Base-by-base conservation (phyloP, 1,140 invertebrate genomes). In the Archegozetes longisetosus region DNA sequence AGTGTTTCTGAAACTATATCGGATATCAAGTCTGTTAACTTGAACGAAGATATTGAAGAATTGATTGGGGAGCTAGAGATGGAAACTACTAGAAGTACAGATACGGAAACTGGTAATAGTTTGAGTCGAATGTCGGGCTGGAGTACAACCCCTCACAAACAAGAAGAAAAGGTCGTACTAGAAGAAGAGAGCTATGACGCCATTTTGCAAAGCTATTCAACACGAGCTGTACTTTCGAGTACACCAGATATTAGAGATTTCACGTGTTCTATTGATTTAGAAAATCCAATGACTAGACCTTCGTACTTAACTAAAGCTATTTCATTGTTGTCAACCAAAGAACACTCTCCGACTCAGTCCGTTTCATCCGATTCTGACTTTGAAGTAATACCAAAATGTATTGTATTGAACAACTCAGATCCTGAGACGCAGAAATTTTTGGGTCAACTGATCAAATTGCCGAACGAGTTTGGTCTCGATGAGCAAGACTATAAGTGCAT, bases 401-500 rank as follows among this genome's bases (percentile, higher is more conserved):
- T 58, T 14, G 55, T 65, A 28, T 27, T 64, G 12, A 49, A 61
- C 50, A 58, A 64, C 52, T 56, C 54, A 17, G 65, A 69, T 55
- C 47, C 55, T 50, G 60, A 64, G 32, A 66, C 61, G 17, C 61
- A 68, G 57, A 61, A 60, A 63, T 77, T 84, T 70, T 77, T 82
- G n/a, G 72, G 78, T 24, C 77, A 84, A 63, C 66, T 88, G 3
- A 81, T 80, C 6, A 77, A 72, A 59, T 75, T 93, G 60, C 76
- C 84, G 0, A 78, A 76, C 29, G 90, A 96, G 70, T 79, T 80
- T 61, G 91, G 90, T 1, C 72, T 95, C 1, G 86, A 92, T 73
- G 68, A 76, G 6, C 90, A 95, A 68, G 85, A 90, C 67, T 96
- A 90, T 70, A 79, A 84, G 62, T 95, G 91, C 69, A 77, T 79